Percentiles rank a stretch among this genome's conserved stretches.
Conservation (phyloP, 2,797 vertebrate species). For the Atherinosoma microstoma region DNA sequence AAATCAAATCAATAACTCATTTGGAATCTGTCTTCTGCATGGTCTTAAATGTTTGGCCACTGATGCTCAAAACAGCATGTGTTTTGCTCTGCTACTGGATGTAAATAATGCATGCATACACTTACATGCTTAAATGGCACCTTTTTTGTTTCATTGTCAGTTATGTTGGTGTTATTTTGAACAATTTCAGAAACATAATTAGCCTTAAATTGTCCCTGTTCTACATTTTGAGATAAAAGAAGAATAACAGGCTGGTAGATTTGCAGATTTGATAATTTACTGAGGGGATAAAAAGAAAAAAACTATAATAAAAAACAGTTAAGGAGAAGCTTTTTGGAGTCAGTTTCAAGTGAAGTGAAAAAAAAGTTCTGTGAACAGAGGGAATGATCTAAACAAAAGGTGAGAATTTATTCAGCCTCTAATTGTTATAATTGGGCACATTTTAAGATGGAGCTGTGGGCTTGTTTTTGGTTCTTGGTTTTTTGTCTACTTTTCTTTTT, state of each 20-base stretch:
- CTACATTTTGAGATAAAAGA: not conserved
- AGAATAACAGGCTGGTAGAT: slow-evolving; percentile 4
- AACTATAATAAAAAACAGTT: slow-evolving; percentile 5
- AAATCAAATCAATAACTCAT: slow-evolving; percentile 6
- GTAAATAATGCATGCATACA: slow-evolving; percentile 54
- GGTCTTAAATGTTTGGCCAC: slow-evolving; percentile 46
- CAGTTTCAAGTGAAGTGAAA: not conserved
- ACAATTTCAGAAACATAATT: slow-evolving; percentile 14
- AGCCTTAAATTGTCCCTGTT: not conserved
- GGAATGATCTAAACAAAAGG: not conserved
- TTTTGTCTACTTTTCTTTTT: slow-evolving; percentile 75
- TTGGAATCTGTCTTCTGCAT: slow-evolving; percentile 60
- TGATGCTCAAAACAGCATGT: slow-evolving; percentile 62
- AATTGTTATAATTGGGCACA: slow-evolving; percentile 7
- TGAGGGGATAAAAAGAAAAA: not conserved
- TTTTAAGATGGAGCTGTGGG: slow-evolving; percentile 43
- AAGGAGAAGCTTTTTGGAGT: slow-evolving; percentile 4
- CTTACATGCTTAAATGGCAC: slow-evolving; percentile 66
- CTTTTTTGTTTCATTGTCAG: slow-evolving; percentile 55
- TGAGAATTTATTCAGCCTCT: not conserved
- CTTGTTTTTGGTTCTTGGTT: slow-evolving; percentile 68
- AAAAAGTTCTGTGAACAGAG: not conserved
- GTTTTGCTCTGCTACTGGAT: slow-evolving; percentile 59
- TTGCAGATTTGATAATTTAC: not conserved
- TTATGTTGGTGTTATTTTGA: slow-evolving; percentile 48